A percentile compares a stretch with the other conserved stretches of the same genome.
Conservation (phyloP, 2,888 invertebrate genomes). For the Blastobasis lacticolella region DNA sequence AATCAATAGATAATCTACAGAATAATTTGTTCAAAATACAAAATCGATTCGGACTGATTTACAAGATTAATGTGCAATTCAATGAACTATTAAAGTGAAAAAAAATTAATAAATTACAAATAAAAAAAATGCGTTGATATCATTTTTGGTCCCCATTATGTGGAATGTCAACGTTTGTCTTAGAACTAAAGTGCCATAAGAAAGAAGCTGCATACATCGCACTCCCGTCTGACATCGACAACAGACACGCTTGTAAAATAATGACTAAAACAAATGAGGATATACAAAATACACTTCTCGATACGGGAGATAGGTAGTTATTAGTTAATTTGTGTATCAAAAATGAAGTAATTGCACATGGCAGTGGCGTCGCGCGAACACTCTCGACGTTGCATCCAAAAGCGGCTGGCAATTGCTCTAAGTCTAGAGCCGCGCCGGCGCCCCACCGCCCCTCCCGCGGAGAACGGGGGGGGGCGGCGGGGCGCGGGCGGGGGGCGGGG, state of each 20-base stretch:
- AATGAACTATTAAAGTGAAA: conserved; percentile 11
- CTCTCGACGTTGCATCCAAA: conserved; percentile 58
- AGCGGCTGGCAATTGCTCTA: conserved; percentile 72
- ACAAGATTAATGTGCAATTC: conserved; percentile 17
- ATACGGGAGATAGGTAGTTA: conserved; percentile 37
- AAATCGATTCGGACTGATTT: conserved; percentile 5
- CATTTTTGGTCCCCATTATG: conserved; percentile 61
- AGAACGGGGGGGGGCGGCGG: conserved; percentile 24
- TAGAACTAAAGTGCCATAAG: conserved; percentile 33
- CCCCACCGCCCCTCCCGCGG: no score
- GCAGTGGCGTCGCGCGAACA: conserved; percentile 68
- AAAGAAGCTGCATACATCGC: conserved; percentile 45
- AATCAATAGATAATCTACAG: conserved; percentile 19
- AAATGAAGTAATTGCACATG: conserved; percentile 64
- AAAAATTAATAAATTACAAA: conserved; percentile 23
- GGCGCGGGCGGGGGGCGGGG: conserved; percentile 31
- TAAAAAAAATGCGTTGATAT: conserved; percentile 9
- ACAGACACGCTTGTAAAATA: conserved; percentile 53
- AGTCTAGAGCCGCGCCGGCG: conserved; percentile 29
- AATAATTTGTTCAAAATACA: conserved; percentile 23
- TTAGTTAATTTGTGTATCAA: conserved; percentile 50
- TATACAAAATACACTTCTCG: conserved; percentile 38
- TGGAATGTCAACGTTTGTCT: conserved; percentile 61
- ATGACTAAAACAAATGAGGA: conserved; percentile 55
- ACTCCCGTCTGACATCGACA: conserved; percentile 25